These are phyloP conservation scores for Deilephila elpenor DNA, from an alignment of 2,888 invertebrate genomes.

Conservation along the genomic window DNA sequence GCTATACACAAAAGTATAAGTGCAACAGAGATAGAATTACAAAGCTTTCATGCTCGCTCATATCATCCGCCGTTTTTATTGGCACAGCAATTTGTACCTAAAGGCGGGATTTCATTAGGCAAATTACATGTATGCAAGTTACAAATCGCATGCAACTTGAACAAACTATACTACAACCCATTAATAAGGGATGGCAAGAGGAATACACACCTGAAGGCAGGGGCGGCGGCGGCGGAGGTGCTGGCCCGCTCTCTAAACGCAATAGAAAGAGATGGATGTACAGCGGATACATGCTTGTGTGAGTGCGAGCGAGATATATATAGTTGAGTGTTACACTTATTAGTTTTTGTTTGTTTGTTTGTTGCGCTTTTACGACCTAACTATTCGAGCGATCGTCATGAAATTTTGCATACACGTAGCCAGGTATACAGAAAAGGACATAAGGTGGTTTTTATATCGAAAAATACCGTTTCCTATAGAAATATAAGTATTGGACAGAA, in stretches of 20 bases:
- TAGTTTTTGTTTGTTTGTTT: neutral
- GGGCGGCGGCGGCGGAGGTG: conserved; percentile 38
- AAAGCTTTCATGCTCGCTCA: neutral
- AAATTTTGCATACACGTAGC: neutral
- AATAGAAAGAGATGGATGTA: conserved; percentile 25
- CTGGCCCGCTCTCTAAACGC: conserved; percentile 34
- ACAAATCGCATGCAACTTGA: too few species aligned
- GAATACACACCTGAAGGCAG: conserved; percentile 38
- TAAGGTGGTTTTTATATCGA: too few species aligned
- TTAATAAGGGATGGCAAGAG: neutral
- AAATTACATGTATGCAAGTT: too few species aligned
- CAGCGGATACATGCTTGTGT: conserved; percentile 24
- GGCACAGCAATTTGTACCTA: too few species aligned
- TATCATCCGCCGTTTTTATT: too few species aligned
- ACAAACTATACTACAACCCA: neutral
- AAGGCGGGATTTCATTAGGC: too few species aligned
- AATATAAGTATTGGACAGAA: too few species aligned
- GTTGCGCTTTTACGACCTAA: neutral
- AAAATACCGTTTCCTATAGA: too few species aligned
- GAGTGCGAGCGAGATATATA: conserved; percentile 36
- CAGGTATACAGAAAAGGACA: too few species aligned
- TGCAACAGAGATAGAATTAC: neutral
- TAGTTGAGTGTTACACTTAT: neutral
- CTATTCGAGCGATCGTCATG: neutral
- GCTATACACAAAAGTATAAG: neutral